Evolutionary conservation across 2,113 vertebrate species (phyloP).

Genomic region (Dicentrarchus labrax): DNA sequence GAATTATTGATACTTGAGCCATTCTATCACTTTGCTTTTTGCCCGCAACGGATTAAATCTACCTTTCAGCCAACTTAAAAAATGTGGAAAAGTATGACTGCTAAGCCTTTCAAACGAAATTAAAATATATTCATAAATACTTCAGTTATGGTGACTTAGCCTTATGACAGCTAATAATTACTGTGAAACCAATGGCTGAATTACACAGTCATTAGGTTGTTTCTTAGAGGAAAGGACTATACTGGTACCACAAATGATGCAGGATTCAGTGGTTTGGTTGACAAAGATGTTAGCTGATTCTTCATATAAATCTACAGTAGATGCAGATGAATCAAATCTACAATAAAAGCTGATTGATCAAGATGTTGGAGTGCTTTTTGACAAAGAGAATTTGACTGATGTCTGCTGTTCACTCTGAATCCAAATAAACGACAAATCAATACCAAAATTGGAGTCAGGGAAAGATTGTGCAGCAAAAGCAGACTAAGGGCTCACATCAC

Average conservation of each 20-base stretch:
- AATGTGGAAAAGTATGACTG: slow-evolving; percentile 16
- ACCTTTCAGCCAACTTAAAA: slow-evolving; percentile 40
- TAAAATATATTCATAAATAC: not conserved
- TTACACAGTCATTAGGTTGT: not conserved
- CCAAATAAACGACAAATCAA: slow-evolving; percentile 74
- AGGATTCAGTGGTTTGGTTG: not conserved
- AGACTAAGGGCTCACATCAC: slow-evolving; percentile 63
- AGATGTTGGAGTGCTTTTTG: slow-evolving; percentile 28
- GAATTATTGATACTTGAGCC: slow-evolving; percentile 77
- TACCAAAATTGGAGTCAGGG: slow-evolving; percentile 64
- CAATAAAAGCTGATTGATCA: slow-evolving; percentile 36
- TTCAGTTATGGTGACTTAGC: not conserved
- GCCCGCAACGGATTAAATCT: slow-evolving; percentile 58
- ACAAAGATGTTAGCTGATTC: slow-evolving; percentile 7
- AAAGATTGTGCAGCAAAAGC: slow-evolving; percentile 61
- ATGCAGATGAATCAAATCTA: slow-evolving; percentile 1
- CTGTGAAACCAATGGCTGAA: slow-evolving; percentile 6
- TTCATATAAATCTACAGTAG: slow-evolving; percentile 15
- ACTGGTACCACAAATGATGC: not conserved
- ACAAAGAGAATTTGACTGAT: slow-evolving; percentile 37
- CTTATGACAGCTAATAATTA: not conserved
- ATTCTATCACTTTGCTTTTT: slow-evolving; percentile 62
- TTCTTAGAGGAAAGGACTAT: not conserved
- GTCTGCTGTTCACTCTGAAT: slow-evolving; percentile 56
- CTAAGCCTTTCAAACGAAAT: slow-evolving; percentile 23